A percentile compares a stretch with the other conserved stretches of the same genome.
Conservation (phyloP, 2,797 vertebrate genomes). For the Jordanella pulchra region DNA sequence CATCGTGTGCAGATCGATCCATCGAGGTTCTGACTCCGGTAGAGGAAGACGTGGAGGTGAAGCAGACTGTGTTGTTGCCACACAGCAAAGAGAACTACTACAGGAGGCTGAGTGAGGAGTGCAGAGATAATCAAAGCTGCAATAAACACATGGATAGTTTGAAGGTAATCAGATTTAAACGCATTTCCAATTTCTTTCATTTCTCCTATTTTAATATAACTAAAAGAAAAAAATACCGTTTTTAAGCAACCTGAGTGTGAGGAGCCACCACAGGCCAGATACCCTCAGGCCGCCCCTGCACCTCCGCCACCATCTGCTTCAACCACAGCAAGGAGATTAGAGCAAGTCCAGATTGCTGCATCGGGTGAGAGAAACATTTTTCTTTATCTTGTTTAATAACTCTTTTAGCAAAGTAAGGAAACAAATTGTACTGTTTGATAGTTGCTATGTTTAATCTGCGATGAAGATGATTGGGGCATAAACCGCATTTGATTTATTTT, state of each 20-base stretch:
- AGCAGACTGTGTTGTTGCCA: slow-evolving; percentile 51
- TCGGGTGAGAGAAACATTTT: slow-evolving; percentile 67
- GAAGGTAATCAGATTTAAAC: slow-evolving; percentile 65
- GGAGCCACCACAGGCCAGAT: slow-evolving; percentile 72
- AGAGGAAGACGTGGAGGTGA: slow-evolving; percentile 62
- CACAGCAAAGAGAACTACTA: slow-evolving; percentile 76
- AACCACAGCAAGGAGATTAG: slow-evolving; percentile 36
- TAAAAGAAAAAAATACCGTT: background rate
- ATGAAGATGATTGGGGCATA: background rate
- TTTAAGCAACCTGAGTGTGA: slow-evolving; percentile 75
- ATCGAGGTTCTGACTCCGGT: slow-evolving; percentile 43
- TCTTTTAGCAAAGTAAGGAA: slow-evolving; percentile 29
- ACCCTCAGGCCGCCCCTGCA: slow-evolving; percentile 52
- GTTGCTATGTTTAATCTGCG: background rate
- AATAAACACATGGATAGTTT: slow-evolving; percentile 74
- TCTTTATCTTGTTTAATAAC: slow-evolving; percentile 24
- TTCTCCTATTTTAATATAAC: background rate
- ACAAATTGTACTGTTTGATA: background rate
- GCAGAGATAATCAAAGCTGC: slow-evolving; percentile 32
- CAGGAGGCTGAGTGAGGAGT: slow-evolving; percentile 68
- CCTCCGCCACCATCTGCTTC: slow-evolving; percentile 29
- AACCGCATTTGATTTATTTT: slow-evolving; percentile 37
- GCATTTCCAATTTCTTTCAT: background rate
- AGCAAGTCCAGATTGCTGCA: slow-evolving; percentile 68
- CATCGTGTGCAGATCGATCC: slow-evolving; percentile 42